Evolutionary conservation across 2,888 invertebrate genomes (phyloP), one percentile per base, ranked within the genome.

Genomic region (Eupithecia subfuscata): DNA sequence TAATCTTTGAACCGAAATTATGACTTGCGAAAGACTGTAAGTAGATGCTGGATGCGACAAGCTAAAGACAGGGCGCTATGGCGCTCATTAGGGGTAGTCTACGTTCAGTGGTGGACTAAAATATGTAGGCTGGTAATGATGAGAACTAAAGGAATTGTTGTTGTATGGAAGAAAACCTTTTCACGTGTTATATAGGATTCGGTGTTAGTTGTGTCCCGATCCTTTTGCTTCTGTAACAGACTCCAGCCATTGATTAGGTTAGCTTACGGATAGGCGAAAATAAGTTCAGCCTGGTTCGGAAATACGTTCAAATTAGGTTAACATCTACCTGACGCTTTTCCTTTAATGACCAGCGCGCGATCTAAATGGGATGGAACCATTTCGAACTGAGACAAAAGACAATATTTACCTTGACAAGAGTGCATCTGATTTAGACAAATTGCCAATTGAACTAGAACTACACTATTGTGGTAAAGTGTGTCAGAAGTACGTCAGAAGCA

Each of bases 261-360:
- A 80, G 68, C 60, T 40, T 73, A 40, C 48, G 64, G 71, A 70
- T 68, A 75, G 48, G 77, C 77, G 74, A 80, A 78, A 80, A 77
- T 80, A 77, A 71, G 69, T 75, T 69, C 40, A 71, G 69, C 45
- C 71, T 70, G 76, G 70, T 75, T 77, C 34, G 71, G 70, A 75
- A 76, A 74, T 79, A 75, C 69, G 75, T 77, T 69, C 73, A 80
- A 80, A 80, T 78, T 77, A 70, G 67, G 67, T 77, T 78, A 75
- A 60, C 60, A 77, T 74, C 73, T 56, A 72, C 75, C 75, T 73
- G 73, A 52, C 43, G 60, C 14, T 37, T 67, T 67, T 67, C n/a
- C 12, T 45, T 25, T 12, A n/a, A 43, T 37, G 43, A 25, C 22
- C 68, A 22, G 11, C 4, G n/a, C n/a, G 65, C n/a, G 34, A 43